These are phyloP conservation scores for Mamestra brassicae DNA, from an alignment of 2,888 invertebrate genomes.

Conservation along the genomic window DNA sequence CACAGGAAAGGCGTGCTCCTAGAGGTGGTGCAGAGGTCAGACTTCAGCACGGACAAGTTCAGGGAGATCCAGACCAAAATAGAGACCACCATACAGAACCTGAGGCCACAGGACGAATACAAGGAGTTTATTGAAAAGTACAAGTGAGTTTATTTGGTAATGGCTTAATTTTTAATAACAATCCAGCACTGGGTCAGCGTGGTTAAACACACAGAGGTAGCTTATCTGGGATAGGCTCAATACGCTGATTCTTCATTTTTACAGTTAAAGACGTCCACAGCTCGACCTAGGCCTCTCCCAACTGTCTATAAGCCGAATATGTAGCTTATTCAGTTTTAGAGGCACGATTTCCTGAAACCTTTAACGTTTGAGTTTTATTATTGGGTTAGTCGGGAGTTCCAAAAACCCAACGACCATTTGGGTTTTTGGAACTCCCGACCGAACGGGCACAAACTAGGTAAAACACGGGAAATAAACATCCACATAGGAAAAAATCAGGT, in stretches of 20 bases:
- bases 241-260: too few relatives aligned
- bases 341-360: background rate
- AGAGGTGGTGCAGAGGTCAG: slow-evolving; percentile 95
- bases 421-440: too few relatives aligned
- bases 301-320: background rate
- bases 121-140: slow-evolving; percentile 97
- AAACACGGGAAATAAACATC: too few relatives aligned
- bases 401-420: too few relatives aligned
- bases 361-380: too few relatives aligned
- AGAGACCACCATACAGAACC: slow-evolving; percentile 94
- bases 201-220: too few relatives aligned
- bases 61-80: slow-evolving; percentile 94
- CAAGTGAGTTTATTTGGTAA: slow-evolving; percentile 91
- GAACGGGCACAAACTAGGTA: too few relatives aligned
- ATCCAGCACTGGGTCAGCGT: too few relatives aligned
- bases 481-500: background rate
- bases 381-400: too few relatives aligned
- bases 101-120: slow-evolving; percentile 97
- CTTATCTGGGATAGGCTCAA: too few relatives aligned
- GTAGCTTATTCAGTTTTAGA: background rate
- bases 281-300: too few relatives aligned
- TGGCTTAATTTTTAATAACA: background rate
- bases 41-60: slow-evolving; percentile 95
- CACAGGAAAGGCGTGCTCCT: slow-evolving; percentile 94
- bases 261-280: too few relatives aligned